Percentiles rank a stretch among this genome's conserved stretches.
phyloP scores from a whole-genome alignment of 2,888 invertebrate species.

The Lomographa bimaculata region DNA sequence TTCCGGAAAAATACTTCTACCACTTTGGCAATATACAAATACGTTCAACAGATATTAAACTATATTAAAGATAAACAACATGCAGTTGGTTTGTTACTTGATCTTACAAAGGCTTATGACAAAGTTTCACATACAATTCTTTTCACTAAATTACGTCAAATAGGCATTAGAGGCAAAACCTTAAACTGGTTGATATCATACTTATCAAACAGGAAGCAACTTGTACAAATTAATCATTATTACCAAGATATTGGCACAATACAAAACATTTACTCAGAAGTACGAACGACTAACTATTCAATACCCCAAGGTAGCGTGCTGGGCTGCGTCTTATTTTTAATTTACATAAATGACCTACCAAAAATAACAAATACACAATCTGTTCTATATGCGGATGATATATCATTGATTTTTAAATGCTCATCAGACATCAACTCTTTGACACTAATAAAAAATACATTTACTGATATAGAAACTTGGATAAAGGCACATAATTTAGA shows the following conservation, averaged over 20 bases:
- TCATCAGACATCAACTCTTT: too few relatives aligned
- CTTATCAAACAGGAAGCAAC: too few relatives aligned
- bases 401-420: too few relatives aligned
- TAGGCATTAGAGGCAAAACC: not conserved
- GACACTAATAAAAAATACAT: too few relatives aligned
- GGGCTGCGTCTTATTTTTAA: not conserved
- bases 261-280: too few relatives aligned
- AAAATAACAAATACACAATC: slow-evolving; percentile 48
- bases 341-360: slow-evolving; percentile 25
- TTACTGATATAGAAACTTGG: too few relatives aligned
- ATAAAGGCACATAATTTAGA: too few relatives aligned
- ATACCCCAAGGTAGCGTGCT: not conserved
- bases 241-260: too few relatives aligned
- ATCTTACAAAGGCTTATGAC: not conserved
- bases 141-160: not conserved
- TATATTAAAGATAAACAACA: not conserved
- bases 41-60: not conserved
- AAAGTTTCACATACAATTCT: not conserved
- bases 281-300: too few relatives aligned
- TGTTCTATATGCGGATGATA: slow-evolving; percentile 4
- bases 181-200: too few relatives aligned
- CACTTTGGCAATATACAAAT: not conserved
- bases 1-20: not conserved
- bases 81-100: not conserved
- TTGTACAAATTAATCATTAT: too few relatives aligned